Conservation (phyloP, 2,797 vertebrate genomes). For the Phoxinus dragarum region DNA sequence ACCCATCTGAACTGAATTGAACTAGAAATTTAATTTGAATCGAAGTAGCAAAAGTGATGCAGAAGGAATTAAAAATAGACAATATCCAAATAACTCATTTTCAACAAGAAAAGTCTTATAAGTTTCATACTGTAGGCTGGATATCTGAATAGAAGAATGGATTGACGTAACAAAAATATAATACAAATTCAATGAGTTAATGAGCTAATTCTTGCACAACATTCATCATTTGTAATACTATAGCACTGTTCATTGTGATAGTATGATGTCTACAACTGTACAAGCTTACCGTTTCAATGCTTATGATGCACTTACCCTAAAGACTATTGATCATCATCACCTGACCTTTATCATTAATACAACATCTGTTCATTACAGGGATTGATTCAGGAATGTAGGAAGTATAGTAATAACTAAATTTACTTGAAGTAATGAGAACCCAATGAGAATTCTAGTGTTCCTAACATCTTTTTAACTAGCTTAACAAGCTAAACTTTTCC, state of each 20-base stretch:
- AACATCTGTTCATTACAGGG: background rate
- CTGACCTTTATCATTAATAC: background rate
- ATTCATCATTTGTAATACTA: background rate
- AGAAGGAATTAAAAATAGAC: background rate
- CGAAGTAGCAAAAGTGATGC: background rate
- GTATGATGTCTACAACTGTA: background rate
- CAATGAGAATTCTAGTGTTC: background rate
- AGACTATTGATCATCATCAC: slow-evolving; percentile 26
- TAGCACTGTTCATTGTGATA: background rate
- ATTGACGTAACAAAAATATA: background rate
- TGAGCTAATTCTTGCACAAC: background rate
- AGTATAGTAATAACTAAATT: background rate
- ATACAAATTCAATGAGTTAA: background rate
- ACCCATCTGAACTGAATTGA: background rate
- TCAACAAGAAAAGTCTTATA: background rate
- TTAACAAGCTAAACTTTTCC: background rate
- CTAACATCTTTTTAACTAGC: background rate
- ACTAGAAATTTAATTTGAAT: background rate
- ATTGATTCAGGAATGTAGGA: background rate
- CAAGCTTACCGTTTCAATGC: background rate
- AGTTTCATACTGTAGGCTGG: background rate
- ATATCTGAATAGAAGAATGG: background rate
- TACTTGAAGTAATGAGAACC: background rate
- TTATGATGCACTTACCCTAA: background rate
- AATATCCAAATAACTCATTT: background rate